Conservation (phyloP, 2,113 vertebrate species). For the Thunnus maccoyii region DNA sequence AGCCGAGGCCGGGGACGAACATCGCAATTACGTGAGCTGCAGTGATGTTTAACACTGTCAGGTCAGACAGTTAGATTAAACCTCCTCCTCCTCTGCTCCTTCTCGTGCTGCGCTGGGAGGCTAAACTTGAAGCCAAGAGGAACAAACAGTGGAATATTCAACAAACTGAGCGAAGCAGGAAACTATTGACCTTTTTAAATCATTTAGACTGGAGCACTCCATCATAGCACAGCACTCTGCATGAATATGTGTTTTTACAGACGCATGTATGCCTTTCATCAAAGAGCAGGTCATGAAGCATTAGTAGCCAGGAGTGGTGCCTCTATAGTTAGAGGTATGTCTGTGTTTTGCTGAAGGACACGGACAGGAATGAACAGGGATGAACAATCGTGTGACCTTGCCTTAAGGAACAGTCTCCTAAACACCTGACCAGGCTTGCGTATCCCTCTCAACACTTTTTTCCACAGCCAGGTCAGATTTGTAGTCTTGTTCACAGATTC, state of each 20-base stretch:
- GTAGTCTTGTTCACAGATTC: no score
- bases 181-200: background rate
- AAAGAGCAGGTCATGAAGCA: background rate
- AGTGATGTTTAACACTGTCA: conserved; percentile 41
- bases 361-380: no score
- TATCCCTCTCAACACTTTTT: no score
- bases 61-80: conserved; percentile 26
- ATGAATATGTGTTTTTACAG: background rate
- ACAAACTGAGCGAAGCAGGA: background rate
- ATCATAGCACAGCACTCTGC: background rate
- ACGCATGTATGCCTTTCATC: background rate
- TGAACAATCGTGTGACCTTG: no score
- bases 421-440: no score
- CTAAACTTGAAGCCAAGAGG: background rate
- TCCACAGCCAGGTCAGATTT: no score
- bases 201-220: rapidly evolving
- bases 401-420: no score
- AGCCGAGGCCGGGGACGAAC: conserved; percentile 7
- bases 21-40: conserved; percentile 39
- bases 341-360: no score
- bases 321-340: no score
- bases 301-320: no score
- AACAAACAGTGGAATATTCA: background rate
- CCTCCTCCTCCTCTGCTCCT: background rate
- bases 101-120: no score